Evolutionary conservation across 2,888 invertebrate species (phyloP).

Genomic region (Exocentrus adspersus): DNA sequence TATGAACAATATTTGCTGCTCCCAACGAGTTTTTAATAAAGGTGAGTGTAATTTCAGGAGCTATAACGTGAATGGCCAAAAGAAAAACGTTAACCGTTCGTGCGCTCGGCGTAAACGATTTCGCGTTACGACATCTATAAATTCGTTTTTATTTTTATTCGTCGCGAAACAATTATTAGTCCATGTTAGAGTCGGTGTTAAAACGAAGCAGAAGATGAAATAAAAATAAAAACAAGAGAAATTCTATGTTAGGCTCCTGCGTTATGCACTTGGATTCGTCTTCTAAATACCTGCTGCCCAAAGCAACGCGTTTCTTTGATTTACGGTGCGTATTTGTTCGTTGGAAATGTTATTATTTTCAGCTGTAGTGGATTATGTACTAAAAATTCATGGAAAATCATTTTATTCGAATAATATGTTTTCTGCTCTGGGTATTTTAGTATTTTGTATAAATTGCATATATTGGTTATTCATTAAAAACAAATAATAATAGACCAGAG

Average conservation of each 20-base stretch:
- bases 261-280: background rate
- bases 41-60: background rate
- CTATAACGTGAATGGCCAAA: background rate
- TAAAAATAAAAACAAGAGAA: background rate
- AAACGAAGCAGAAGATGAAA: background rate
- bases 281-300: background rate
- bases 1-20: background rate
- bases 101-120: background rate
- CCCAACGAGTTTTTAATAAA: background rate
- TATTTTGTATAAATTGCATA: too few species aligned
- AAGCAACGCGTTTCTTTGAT: too few species aligned
- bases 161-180: background rate
- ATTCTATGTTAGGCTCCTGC: background rate
- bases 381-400: too few species aligned
- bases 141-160: background rate
- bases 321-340: too few species aligned
- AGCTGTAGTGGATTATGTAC: too few species aligned
- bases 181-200: background rate
- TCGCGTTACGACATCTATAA: conserved; percentile 6
- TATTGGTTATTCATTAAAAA: too few species aligned
- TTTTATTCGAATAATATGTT: too few species aligned
- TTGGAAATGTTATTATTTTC: too few species aligned
- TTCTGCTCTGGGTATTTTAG: too few species aligned
- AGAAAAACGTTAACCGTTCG: background rate
- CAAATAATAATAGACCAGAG: too few species aligned